A percentile compares a stretch with the other conserved stretches of the same genome.
phyloP scores from a whole-genome alignment of 1,140 invertebrate genomes.

The Bathynomus jamesi region DNA sequence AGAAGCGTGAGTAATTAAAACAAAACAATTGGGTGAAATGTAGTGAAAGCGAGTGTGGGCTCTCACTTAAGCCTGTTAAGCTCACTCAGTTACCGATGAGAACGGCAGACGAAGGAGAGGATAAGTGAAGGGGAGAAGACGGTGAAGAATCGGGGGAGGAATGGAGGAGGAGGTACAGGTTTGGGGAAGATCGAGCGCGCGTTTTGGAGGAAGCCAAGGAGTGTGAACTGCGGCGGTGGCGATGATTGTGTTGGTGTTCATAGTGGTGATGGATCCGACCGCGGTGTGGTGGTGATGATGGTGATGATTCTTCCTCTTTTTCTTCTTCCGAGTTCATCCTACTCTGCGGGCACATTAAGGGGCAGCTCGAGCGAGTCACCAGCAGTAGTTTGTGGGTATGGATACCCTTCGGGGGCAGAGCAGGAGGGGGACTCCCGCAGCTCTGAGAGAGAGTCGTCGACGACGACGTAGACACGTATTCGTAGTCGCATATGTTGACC shows the following conservation, averaged over 20 bases:
- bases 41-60: constrained; percentile 8
- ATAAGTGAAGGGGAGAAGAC: constrained; percentile 12
- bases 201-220: background rate
- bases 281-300: background rate
- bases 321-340: background rate
- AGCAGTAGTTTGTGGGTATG: background rate
- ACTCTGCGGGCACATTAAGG: background rate
- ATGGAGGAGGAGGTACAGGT: background rate
- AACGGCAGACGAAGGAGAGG: constrained; percentile 18
- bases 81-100: constrained; percentile 35
- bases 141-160: constrained; percentile 18
- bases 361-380: background rate
- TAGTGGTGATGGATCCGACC: background rate
- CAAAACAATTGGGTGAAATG: too few species aligned
- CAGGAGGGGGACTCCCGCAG: background rate
- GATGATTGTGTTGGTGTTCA: background rate
- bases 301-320: background rate
- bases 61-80: constrained; percentile 28
- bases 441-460: background rate
- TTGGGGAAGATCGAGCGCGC: background rate
- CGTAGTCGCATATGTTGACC: constrained; percentile 16
- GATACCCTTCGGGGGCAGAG: background rate
- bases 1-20: too few species aligned
- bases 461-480: background rate
- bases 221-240: background rate